These are phyloP conservation scores for Hypolimnas misippus DNA, from an alignment of 2,888 invertebrate species.

Conservation along the genomic window DNA sequence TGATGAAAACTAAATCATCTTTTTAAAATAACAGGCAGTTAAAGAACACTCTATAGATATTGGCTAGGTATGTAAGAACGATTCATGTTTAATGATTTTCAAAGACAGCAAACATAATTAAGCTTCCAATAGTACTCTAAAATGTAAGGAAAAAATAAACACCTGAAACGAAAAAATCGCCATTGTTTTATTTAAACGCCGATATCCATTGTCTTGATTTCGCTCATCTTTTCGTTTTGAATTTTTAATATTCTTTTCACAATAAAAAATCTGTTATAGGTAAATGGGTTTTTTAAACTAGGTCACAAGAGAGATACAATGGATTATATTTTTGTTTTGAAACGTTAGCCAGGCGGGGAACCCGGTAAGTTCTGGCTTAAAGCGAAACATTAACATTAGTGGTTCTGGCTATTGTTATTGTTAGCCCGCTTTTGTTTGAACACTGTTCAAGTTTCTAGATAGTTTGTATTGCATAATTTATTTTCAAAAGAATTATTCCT, in stretches of 20 bases:
- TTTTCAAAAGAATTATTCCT: not conserved
- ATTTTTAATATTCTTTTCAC: constrained; percentile 27
- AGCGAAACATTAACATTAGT: constrained; percentile 24
- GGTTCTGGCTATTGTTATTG: constrained; percentile 22
- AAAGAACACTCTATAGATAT: too few species aligned
- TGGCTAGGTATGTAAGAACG: too few species aligned
- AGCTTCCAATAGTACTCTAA: too few species aligned
- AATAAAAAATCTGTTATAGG: constrained; percentile 26
- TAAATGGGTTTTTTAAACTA: constrained; percentile 31
- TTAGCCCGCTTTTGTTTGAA: constrained; percentile 23
- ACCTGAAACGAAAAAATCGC: constrained; percentile 8
- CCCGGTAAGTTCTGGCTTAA: constrained; percentile 13
- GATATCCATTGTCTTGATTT: constrained; percentile 31
- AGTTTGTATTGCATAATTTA: constrained; percentile 5
- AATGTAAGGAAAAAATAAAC: not conserved
- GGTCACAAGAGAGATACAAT: constrained; percentile 36
- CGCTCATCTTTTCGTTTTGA: constrained; percentile 23
- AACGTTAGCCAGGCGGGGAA: constrained; percentile 19
- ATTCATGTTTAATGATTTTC: too few species aligned
- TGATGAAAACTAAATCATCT: too few species aligned
- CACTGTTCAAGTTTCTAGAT: constrained; percentile 3
- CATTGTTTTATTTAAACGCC: constrained; percentile 29
- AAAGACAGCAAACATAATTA: too few species aligned
- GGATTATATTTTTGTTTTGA: constrained; percentile 31
- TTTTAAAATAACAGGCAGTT: too few species aligned